A percentile compares a stretch with the other conserved stretches of the same genome.
phyloP scores from a whole-genome alignment of 2,888 invertebrate species.

The Ophion costatus region DNA sequence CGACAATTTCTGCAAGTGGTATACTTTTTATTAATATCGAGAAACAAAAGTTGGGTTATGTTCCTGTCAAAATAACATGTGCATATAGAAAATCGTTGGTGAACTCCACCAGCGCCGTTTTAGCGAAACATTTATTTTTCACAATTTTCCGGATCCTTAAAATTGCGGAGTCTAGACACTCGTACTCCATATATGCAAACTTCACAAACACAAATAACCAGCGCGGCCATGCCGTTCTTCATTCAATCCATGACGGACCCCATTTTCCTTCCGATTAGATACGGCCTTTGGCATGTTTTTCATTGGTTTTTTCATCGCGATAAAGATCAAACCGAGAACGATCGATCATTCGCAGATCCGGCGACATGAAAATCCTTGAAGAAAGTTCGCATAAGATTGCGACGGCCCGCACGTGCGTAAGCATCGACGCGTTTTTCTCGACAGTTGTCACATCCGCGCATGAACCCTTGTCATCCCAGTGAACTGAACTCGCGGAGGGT shows the following conservation, averaged over 20 bases:
- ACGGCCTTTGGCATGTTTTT: not conserved
- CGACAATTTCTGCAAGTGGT: no score
- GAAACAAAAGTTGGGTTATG: no score
- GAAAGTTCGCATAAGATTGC: conserved; percentile 35
- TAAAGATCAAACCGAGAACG: conserved; percentile 11
- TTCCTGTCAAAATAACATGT: no score
- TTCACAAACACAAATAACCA: no score
- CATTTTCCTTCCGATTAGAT: not conserved
- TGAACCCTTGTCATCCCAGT: conserved; percentile 60
- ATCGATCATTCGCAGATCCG: conserved; percentile 44
- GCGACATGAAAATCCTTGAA: conserved; percentile 21
- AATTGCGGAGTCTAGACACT: no score
- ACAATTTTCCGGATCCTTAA: no score
- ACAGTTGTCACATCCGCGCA: conserved; percentile 46
- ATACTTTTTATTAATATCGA: no score
- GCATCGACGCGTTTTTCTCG: conserved; percentile 40
- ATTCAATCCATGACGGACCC: not conserved
- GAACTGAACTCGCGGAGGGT: conserved; percentile 72
- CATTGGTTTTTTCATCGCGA: not conserved
- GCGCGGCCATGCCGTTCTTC: not conserved
- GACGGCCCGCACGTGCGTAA: conserved; percentile 45
- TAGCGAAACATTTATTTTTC: no score
- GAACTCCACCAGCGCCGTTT: no score
- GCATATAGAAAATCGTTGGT: no score
- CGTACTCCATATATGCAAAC: no score